Conservation (phyloP, 2,113 vertebrate genomes). For the Cheirogaleus medius region DNA sequence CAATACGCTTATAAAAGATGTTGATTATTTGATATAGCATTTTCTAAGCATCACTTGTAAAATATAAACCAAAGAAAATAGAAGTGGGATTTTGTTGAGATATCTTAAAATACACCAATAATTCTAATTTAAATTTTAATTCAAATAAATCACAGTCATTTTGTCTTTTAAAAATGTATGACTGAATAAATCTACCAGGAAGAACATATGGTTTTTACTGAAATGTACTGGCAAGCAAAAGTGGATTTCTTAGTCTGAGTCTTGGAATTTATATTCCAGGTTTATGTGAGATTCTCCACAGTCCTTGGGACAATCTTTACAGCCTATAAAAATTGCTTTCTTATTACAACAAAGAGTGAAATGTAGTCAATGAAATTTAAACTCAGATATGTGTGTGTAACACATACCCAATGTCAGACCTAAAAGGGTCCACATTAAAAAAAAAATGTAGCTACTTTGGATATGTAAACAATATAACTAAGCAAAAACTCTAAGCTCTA, state of each 20-base stretch:
- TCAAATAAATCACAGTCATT: not conserved
- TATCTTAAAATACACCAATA: not conserved
- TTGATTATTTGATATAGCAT: not conserved
- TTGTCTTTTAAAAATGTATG: not conserved
- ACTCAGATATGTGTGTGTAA: not conserved
- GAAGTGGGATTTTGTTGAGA: not conserved
- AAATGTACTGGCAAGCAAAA: not conserved
- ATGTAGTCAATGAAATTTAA: not conserved
- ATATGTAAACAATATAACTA: not conserved
- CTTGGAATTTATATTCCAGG: not conserved
- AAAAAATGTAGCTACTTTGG: not conserved
- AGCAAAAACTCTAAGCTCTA: not conserved
- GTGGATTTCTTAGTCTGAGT: not conserved
- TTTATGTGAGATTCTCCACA: not conserved
- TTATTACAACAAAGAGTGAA: not conserved
- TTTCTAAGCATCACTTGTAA: not conserved
- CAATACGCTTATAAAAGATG: not conserved
- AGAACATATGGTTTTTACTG: fast-evolving
- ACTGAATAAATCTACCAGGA: not conserved
- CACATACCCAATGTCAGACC: not conserved
- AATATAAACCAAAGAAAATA: not conserved
- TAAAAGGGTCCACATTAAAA: not conserved
- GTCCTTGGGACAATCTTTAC: not conserved
- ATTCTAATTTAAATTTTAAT: not conserved
- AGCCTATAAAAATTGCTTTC: not conserved